Evolutionary conservation across 2,888 invertebrate species (phyloP), one percentile per base, ranked within the genome.

Genomic region (Epirrhoe tristata): DNA sequence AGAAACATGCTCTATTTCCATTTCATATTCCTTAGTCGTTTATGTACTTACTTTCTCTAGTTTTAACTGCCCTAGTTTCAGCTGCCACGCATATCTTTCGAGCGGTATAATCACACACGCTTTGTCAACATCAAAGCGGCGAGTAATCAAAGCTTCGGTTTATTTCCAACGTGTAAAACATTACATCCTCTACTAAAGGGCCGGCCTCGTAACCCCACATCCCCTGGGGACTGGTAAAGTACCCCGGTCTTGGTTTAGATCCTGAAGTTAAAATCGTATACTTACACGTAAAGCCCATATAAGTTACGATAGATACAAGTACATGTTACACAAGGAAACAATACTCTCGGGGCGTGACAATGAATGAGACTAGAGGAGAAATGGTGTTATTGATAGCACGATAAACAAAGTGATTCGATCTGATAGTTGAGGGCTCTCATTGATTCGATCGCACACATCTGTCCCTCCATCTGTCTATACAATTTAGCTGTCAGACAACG

Each of bases 101-200:
- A 55, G 53, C 62, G 46, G 64, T 63, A 58, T 67, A 69, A 72
- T 71, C 72, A 73, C 76, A 78, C 78, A 75, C 72, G 74, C 74
- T 79, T 78, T 77, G 76, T 76, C 79, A 76, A 79, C 78, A 76
- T 82, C 79, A 81, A 82, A 78, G 73, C 66, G 73, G 69, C 70
- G 64, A 71, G 68, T 71, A 76, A 76, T 78, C 79, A 78, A 71
- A 69, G 75, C 74, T 70, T 77, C 69, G 71, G 77, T 76, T 75
- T 77, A 78, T 77, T 75, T 67, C 74, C 68, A 74, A 76, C 71
- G 73, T 72, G 69, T 70, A 74, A 77, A 73, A 74, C 73, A 74
- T 75, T 67, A 74, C 74, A 74, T 74, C 74, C 76, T 74, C 71
- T 67, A 70, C 66, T 63, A 61, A 73, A 75, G 74, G 69, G 67